Evolutionary conservation across 2,113 vertebrate genomes (phyloP).

Genomic region (Poecilia latipinna): DNA sequence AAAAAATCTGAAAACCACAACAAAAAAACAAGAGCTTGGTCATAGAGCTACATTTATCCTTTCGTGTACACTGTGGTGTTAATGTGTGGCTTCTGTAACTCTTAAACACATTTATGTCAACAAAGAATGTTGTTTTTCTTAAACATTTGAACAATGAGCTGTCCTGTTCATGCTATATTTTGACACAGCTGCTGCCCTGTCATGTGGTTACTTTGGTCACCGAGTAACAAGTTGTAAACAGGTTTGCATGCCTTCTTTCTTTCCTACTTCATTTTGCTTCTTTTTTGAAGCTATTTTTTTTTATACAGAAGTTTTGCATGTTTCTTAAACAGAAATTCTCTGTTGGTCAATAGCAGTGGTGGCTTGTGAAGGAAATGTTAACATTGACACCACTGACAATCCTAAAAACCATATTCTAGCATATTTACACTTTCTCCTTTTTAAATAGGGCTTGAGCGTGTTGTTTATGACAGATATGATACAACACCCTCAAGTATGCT

Average conservation of each 20-base stretch:
- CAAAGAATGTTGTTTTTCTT: conserved; percentile 73
- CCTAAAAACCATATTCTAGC: not conserved
- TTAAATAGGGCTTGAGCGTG: not conserved
- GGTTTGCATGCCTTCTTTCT: conserved; percentile 20
- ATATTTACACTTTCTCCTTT: not conserved
- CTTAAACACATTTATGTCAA: conserved; percentile 66
- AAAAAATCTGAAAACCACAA: conserved; percentile 64
- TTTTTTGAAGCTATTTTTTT: not conserved
- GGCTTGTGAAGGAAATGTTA: not conserved
- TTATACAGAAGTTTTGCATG: not conserved
- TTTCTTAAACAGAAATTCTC: not conserved
- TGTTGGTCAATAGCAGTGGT: no score
- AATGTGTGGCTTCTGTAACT: conserved; percentile 63
- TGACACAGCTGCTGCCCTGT: conserved; percentile 41
- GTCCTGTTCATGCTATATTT: conserved; percentile 62
- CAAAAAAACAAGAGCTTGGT: conserved; percentile 41
- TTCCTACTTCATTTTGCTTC: not conserved
- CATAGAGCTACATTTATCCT: conserved; percentile 57
- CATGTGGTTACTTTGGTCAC: conserved; percentile 58
- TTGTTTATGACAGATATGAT: not conserved
- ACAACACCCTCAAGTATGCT: not conserved
- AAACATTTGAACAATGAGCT: conserved; percentile 51
- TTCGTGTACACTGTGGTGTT: conserved; percentile 60
- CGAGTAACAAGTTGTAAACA: conserved; percentile 48
- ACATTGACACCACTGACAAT: not conserved